Evolutionary conservation across 2,797 vertebrate species (phyloP), one percentile per base, ranked within the genome.

Genomic region (Acipenser transmontanus): DNA sequence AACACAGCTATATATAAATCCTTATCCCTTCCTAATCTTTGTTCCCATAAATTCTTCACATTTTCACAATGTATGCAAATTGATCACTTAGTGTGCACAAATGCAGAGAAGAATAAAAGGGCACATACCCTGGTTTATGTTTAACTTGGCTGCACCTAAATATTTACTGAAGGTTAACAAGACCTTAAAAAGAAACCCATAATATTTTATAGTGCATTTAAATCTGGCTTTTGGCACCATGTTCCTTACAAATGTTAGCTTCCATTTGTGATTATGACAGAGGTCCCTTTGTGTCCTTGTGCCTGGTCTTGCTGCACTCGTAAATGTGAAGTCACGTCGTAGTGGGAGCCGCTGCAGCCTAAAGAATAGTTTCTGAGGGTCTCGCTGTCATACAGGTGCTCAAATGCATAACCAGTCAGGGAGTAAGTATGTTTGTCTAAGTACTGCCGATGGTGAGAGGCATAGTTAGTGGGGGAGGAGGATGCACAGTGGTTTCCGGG

Each of bases 241-340:
- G 17, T 12, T 68, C 69, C 77, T 76, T 76, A 84, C 77, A 65
- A 84, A 82, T 78, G 90, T 94, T 95, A 99, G 91, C 95, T 98
- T 79, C 95, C 92, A 60, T 98, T 98, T 74, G 92, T 96, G 85
- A 99, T 98, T 84, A 99, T 98, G 81, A 98, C 95, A 2, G 96
- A 95, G 68, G 95, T 95, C 81, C 93, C 93, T 84, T 98, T 98
- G 82, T 96, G 95, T 84, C 89, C 91, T 61, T 92, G 87, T 62
- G 88, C 81, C 71, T 94, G 89, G 73, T 98, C 95, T 65, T 92
- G 82, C 64, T 94, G 94, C 85, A 95, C 90, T 78, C 90, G 91
- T 74, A 97, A 88, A 81, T 97, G 95, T 75, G 93, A 92, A 75
- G 92, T 89, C 80, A 94, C 87, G 77, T 96, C 91, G 59, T 94